These are phyloP conservation scores for Lichenostomus cassidix DNA, from an alignment of 2,113 vertebrate species.

Conservation along the genomic window DNA sequence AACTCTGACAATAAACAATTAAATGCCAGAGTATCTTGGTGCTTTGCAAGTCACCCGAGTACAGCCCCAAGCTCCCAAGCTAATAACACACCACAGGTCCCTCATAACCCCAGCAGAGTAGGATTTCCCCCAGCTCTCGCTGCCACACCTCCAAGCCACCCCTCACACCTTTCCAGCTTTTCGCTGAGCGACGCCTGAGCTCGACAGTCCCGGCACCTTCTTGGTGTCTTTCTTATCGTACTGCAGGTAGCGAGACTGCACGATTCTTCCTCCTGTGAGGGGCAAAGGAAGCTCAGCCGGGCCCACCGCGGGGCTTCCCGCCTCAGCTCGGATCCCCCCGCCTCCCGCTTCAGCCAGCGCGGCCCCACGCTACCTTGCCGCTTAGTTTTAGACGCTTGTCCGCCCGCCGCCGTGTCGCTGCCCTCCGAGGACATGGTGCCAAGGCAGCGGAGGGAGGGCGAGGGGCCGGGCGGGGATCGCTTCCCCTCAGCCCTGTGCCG, in stretches of 20 bases:
- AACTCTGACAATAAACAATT: neutral
- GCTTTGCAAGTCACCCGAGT: neutral
- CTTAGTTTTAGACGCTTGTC: fast-evolving
- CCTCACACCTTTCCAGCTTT: neutral
- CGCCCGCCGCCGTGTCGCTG: fast-evolving
- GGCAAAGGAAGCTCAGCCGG: neutral
- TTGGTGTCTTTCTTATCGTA: neutral
- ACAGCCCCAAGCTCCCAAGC: neutral
- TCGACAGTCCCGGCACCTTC: neutral
- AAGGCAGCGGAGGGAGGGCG: neutral
- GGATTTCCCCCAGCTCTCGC: fast-evolving
- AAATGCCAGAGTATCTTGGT: fast-evolving
- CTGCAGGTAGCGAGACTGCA: slow-evolving; percentile 67
- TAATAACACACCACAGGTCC: fast-evolving
- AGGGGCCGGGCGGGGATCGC: fast-evolving
- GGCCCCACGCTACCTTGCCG: neutral
- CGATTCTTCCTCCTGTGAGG: slow-evolving; percentile 36
- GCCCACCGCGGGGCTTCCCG: neutral
- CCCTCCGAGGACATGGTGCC: neutral
- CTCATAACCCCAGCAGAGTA: fast-evolving
- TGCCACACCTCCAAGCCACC: neutral
- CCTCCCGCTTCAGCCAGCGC: neutral
- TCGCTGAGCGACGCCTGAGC: neutral
- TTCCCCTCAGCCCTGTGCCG: neutral
- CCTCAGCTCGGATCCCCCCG: neutral